Conservation (phyloP, 2,888 invertebrate species). For the Lamellibrachia satsuma region DNA sequence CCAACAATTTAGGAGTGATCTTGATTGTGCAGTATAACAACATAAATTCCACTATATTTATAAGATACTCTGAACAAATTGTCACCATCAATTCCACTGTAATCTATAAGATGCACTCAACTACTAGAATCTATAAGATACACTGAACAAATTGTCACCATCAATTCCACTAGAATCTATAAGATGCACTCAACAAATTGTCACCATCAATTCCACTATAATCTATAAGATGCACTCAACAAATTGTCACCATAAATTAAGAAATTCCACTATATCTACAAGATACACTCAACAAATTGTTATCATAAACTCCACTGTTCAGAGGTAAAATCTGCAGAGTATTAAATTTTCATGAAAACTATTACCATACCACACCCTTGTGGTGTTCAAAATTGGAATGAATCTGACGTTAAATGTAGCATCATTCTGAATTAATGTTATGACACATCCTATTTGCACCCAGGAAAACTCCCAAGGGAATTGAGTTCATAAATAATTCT, state of each 20-base stretch:
- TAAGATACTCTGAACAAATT: not conserved
- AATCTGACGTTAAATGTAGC: not conserved
- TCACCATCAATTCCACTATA: not conserved
- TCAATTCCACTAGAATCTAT: not conserved
- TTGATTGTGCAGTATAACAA: not conserved
- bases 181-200: not conserved
- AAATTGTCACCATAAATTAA: not conserved
- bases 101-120: not conserved
- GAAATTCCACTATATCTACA: not conserved
- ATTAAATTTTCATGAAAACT: no score
- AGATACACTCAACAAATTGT: not conserved
- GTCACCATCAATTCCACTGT: not conserved
- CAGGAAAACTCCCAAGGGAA: not conserved
- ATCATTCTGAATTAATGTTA: not conserved
- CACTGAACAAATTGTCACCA: not conserved
- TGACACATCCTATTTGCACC: not conserved
- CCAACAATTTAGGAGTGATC: not conserved
- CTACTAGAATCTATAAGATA: not conserved
- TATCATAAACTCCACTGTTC: not conserved
- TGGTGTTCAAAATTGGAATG: not conserved
- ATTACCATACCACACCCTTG: no score
- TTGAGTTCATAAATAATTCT: conserved; percentile 10
- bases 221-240: not conserved
- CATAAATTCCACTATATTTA: not conserved
- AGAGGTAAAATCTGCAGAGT: no score